Conservation (phyloP, 2,797 vertebrate genomes). For the Chaetodon trifasciatus region DNA sequence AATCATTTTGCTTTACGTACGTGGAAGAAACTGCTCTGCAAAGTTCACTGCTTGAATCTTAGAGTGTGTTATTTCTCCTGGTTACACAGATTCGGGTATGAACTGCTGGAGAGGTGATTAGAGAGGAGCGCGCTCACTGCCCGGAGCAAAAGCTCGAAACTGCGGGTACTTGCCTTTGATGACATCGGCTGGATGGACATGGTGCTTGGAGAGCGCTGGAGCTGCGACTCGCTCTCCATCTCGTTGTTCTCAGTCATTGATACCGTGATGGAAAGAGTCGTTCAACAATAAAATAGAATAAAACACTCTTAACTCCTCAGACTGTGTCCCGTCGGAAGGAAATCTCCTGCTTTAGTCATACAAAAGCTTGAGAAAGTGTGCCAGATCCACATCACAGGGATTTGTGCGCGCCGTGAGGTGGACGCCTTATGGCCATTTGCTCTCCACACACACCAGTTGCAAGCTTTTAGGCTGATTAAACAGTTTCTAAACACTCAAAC, state of each 20-base stretch:
- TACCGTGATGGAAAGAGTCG: background rate
- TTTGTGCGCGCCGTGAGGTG: conserved; percentile 54
- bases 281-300: background rate
- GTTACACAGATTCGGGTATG: fast-evolving
- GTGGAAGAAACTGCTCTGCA: conserved; percentile 13
- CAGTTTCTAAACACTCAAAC: background rate
- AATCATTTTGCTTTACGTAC: background rate
- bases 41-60: conserved; percentile 37
- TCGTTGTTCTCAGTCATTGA: conserved; percentile 89
- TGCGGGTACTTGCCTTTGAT: conserved; percentile 88
- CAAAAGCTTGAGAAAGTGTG: conserved; percentile 29
- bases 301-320: conserved; percentile 45
- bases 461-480: background rate
- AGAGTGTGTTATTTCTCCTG: background rate
- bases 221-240: conserved; percentile 89
- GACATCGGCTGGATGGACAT: conserved; percentile 85
- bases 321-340: conserved; percentile 8
- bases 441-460: conserved; percentile 23
- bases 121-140: background rate
- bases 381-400: conserved; percentile 55
- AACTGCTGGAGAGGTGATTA: background rate
- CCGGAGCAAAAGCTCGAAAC: background rate
- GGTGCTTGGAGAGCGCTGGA: conserved; percentile 86
- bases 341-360: conserved; percentile 25
- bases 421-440: conserved; percentile 38